Evolutionary conservation across 2,113 vertebrate genomes (phyloP), one percentile per base, ranked within the genome.

Genomic region (Rafetus swinhoei): DNA sequence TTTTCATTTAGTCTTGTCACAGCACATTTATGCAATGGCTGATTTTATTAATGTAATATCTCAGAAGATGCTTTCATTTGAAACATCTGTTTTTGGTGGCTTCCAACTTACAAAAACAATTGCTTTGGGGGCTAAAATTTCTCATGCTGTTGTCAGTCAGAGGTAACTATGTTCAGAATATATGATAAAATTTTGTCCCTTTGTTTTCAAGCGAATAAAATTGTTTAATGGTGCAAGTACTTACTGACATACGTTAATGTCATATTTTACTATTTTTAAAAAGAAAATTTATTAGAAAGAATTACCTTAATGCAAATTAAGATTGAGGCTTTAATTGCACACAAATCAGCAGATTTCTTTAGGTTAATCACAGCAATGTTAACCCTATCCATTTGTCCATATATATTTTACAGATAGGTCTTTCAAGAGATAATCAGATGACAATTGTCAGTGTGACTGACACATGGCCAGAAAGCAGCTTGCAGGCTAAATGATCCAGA

Each of bases 161-260:
- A 79, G 82, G 76, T 92, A 94, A 32, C 60, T 93, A 79, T 81
- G 2, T 88, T 96, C 57, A 62, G 69, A 91, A 92, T 0, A 0
- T n/a, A 57, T 52, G 69, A 80, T 84, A 76, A 25, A 92, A n/a
- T 56, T 60, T 95, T 93, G 86, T 91, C 69, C 83, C 29, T 55
- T 85, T 92, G 92, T n/a, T 92, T 95, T 65, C 62, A 65, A 56
- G 14, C 8, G 27, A 65, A 65, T 65, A 32, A 6, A 65, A 65
- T 32, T 65, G 59, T 65, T 65, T 32, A 65, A 65, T 65, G 14
- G 29, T 32, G 29, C 32, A 65, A 65, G 15, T 32, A 32, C 7
- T 3, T 65, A 32, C 29, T 32, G 15, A 65, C 29, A 32, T 65
- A 65, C 29, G 32, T 32, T 29, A 29, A 4, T 59, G 12, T 62